Percentiles rank a stretch among this genome's conserved stretches.
Evolutionary conservation across 2,113 vertebrate species (phyloP).

Genomic region (Plecotus auritus): DNA sequence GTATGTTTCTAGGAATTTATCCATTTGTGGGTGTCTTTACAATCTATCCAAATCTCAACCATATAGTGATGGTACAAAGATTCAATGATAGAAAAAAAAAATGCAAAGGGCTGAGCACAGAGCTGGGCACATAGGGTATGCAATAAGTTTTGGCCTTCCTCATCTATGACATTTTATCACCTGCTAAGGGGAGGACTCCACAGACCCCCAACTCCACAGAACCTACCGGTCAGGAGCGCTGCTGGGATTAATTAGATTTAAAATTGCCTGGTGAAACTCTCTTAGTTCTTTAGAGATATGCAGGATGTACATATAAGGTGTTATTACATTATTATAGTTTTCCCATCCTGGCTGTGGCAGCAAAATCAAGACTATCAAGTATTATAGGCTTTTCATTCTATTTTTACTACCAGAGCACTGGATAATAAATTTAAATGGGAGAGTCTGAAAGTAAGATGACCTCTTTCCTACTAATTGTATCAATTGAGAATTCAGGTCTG

Average conservation of each 20-base stretch:
- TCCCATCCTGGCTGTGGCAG: not conserved
- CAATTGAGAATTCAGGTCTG: not conserved
- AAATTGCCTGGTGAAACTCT: not conserved
- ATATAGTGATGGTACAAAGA: not conserved
- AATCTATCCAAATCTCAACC: not conserved
- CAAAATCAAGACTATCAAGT: conserved; percentile 40
- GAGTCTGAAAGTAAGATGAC: not conserved
- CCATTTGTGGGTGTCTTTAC: not conserved
- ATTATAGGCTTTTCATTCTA: not conserved
- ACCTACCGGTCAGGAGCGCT: not conserved
- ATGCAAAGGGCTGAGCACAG: not conserved
- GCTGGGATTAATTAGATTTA: not conserved
- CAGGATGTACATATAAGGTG: not conserved
- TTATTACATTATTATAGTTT: not conserved
- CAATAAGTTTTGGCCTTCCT: not conserved
- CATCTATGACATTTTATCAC: not conserved
- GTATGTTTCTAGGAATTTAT: not conserved
- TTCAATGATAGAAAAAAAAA: not conserved
- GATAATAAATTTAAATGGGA: conserved; percentile 40
- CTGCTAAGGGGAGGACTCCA: no score
- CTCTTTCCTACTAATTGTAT: not conserved
- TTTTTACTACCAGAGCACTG: not conserved
- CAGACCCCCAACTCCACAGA: not conserved
- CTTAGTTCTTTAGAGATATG: not conserved
- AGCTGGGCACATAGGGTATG: not conserved